Conservation (phyloP, 2,797 vertebrate species). For the Aulostomus chinensis region DNA sequence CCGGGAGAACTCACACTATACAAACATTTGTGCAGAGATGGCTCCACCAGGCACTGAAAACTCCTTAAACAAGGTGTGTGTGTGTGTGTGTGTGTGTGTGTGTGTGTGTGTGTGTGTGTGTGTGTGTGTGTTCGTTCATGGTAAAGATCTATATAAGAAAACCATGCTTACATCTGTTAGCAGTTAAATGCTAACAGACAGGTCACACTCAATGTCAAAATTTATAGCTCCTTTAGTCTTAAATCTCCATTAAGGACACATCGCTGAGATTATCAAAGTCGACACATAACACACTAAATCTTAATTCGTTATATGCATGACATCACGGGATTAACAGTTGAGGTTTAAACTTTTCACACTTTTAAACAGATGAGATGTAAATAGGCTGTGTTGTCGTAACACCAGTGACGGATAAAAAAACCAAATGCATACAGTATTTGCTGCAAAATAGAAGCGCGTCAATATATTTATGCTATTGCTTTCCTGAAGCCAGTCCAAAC, state of each 20-base stretch:
- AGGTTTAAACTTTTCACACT: constrained; percentile 18
- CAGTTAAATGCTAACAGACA: constrained; percentile 33
- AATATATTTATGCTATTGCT: no score
- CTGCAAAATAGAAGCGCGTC: no score
- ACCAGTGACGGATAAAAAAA: background rate
- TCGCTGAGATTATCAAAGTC: constrained; percentile 17
- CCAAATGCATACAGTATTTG: no score
- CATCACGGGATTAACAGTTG: constrained; percentile 10
- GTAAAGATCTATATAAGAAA: constrained; percentile 19
- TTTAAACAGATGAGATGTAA: constrained; percentile 3
- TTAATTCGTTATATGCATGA: constrained; percentile 14
- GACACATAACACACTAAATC: constrained; percentile 23
- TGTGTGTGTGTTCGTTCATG: constrained; percentile 12
- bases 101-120: constrained; percentile 2
- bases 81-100: constrained; percentile 1
- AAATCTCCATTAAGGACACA: constrained; percentile 33
- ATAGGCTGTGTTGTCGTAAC: constrained; percentile 8
- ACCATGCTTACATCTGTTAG: constrained; percentile 48
- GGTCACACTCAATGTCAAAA: constrained; percentile 18
- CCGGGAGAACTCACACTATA: constrained; percentile 3
- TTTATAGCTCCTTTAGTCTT: constrained; percentile 18
- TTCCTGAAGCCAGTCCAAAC: no score
- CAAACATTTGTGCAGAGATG: constrained; percentile 28
- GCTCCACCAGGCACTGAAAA: constrained; percentile 64
- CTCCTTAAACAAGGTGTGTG: constrained; percentile 44